Base-by-base conservation (phyloP, 2,113 vertebrate species). In the Stercorarius parasiticus region DNA sequence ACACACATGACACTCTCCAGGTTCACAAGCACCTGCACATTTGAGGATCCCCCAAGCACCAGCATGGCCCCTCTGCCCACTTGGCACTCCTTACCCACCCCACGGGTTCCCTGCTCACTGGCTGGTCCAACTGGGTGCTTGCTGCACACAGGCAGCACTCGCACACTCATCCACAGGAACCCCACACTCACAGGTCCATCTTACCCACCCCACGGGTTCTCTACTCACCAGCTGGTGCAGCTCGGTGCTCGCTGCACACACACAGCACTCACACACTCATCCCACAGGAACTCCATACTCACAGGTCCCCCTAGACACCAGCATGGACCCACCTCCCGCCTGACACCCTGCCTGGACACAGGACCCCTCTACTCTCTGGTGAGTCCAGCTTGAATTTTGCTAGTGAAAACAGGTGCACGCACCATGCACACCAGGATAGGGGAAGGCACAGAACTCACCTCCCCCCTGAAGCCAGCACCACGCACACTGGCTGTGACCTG, bases 351-450 rank as follows among this genome's bases (percentile, higher is more conserved):
- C 32, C 17, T 22, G 18, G 11, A 50, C 5, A 25, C 13, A 49
- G 30, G 20, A 9, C 2, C 34, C 10, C 17, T 3, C 0, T 21
- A n/a, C 38, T 38, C 22, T 67, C 34, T n/a, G 34, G 10, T 1
- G 2, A 76, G 11, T 45, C 21, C 78, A 58, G 38, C 32, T 66
- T 4, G 3, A 61, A 69, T 69, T 83, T 74, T 53, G 3, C 23
- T 76, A 25, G 23, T 21, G 15, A 38, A 69, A 47, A 20, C 20
- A 40, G 34, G 30, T 0, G 0, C 29, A 53, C 0, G 1, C 32
- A 23, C 11, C 13, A 34, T 32, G 34, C 38, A 15, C 29, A 67
- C 22, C 17, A 59, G 53, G 32, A 47, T 1, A n/a, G n/a, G 6
- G 23, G 45, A 82, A 53, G 53, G 67, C 38, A 29, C 10, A 67